Evolutionary conservation across 2,797 vertebrate species (phyloP), one percentile per base, ranked within the genome.

Genomic region (Callimico goeldii): DNA sequence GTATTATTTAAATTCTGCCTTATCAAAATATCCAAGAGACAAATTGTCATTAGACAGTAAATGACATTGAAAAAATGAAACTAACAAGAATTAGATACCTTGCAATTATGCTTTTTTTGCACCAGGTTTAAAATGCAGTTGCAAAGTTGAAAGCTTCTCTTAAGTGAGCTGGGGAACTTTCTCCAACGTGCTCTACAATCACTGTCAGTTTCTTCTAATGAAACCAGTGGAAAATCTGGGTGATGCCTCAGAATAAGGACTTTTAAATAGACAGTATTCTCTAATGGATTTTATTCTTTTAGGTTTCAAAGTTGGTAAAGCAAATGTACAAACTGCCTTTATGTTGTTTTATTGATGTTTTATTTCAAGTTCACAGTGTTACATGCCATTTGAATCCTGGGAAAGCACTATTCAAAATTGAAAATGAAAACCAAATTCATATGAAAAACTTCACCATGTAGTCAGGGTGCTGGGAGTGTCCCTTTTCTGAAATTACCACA

Each of bases 1-100:
- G 20, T 61, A 88, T 83, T 58, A 95, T 87, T 88, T 94, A 92
- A 57, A 96, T 94, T 92, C 87, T 94, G 80, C 67, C 61, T 39
- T 84, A 73, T 84, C 11, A 79, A 91, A 81, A 79, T 85, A 93
- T 33, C 55, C 33, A 72, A 92, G 77, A 52, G 14, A 85, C 33
- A 87, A 50, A 14, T 39, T 87, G 17, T 88, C 41, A 46, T 67
- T 82, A 79, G 43, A 93, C 6, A 80, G 19, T 30, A 82, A 48
- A 41, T 52, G 14, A 83, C 64, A 55, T 2, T 75, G 26, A 28
- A 85, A 91, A 89, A 88, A 58, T 72, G 19, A 93, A 89, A 91
- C 15, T 26, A 95, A 84, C 8, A 43, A 67, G 52, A 95, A 67
- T 70, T 48, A 58, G 70, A 58, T 90, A 73, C 4, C 17, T 91